Base-by-base conservation (phyloP, 2,113 vertebrate species). In the Hucho hucho region DNA sequence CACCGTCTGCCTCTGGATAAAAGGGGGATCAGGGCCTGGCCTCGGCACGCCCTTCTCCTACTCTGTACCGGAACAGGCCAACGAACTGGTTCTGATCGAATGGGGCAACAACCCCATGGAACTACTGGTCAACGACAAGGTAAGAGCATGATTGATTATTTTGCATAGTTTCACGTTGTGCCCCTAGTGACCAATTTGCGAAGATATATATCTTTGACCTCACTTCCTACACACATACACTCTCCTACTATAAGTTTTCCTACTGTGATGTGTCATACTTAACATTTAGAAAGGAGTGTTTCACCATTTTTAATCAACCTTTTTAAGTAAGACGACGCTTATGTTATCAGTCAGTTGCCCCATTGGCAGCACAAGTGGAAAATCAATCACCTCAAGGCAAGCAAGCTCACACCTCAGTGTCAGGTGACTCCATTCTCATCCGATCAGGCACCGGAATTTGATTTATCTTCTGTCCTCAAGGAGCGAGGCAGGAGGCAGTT, bases 71-170 rank as follows among this genome's bases (percentile, higher is more conserved):
- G 93, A 93, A 1, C 93, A 94, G 61, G 89, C 92, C 46, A 94
- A 94, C 18, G 94, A 94, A 72, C 84, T 94, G 72, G 93, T 94
- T 63, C 89, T 94, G 0, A 92, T 94, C 0, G 92, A 94, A 75
- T 93, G 93, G 94, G 92, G 92, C 2, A 91, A 78, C 76, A 93
- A 93, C 76, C 93, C 92, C 0, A 92, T 94, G 91, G 92, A 94
- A 82, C 89, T 94, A 28, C 90, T 94, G 0, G 85, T 94, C 69
- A 92, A 93, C 0, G 93, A 94, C 87, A 92, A 94, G 58, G 58
- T 61, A 61, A 61, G 58, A 11, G 58, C 58, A 11, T 24, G 13
- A 11, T 61, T 22, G n/a, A 61, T 16, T n/a, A 24, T 9, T 61
- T 61, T 13, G 2, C 13, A 9, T 22, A 43, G 9, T 11, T n/a